These are phyloP conservation scores for Amiota communis DNA, from an alignment of 2,888 invertebrate species.

Conservation along the genomic window DNA sequence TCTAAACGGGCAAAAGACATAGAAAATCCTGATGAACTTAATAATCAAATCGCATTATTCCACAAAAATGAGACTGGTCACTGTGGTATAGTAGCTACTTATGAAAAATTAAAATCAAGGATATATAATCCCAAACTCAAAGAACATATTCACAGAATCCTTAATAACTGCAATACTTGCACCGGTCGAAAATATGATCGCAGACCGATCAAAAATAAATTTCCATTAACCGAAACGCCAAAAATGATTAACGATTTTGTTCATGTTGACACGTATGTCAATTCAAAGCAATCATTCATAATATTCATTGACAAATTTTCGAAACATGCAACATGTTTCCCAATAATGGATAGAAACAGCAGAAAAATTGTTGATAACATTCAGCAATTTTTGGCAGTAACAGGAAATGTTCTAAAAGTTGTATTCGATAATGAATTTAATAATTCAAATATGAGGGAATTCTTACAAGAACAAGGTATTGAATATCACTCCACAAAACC, in stretches of 20 bases:
- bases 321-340: conserved; percentile 3
- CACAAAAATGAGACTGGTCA: too few relatives aligned
- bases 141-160: neutral
- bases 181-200: too few relatives aligned
- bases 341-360: neutral
- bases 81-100: neutral
- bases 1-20: too few relatives aligned
- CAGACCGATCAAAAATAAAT: too few relatives aligned
- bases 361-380: neutral
- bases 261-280: neutral
- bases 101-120: neutral
- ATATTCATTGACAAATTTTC: neutral
- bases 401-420: conserved; percentile 30
- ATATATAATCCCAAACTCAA: conserved; percentile 2
- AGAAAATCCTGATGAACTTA: too few relatives aligned
- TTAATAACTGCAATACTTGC: too few relatives aligned
- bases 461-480: conserved; percentile 28
- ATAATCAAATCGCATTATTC: too few relatives aligned
- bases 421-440: conserved; percentile 37
- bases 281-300: neutral
- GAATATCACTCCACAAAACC: conserved; percentile 32
- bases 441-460: conserved; percentile 26
- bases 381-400: neutral
- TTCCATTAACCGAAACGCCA: too few relatives aligned
- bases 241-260: neutral